phyloP scores from a whole-genome alignment of 2,113 vertebrate species.

The Carassius auratus region DNA sequence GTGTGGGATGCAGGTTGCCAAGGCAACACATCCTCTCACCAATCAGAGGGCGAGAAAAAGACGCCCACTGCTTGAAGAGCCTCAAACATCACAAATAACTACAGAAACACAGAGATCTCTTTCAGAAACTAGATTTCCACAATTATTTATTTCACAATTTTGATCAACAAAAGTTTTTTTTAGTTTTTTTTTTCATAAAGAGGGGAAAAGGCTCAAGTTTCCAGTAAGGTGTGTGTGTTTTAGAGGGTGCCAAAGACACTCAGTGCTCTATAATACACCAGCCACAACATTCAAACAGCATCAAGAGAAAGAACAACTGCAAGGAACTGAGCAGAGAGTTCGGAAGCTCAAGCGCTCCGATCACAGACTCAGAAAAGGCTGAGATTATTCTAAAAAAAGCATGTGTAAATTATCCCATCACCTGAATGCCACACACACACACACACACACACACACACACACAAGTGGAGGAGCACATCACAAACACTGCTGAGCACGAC shows the following conservation, averaged over 20 bases:
- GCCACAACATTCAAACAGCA: no score
- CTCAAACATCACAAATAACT: not conserved
- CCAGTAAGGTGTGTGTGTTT: not conserved
- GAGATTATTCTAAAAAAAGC: not conserved
- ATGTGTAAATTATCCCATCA: no score
- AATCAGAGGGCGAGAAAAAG: constrained; percentile 54
- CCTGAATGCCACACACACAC: no score
- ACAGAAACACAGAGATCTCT: not conserved
- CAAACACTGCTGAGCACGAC: constrained; percentile 61
- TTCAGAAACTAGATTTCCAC: constrained; percentile 86
- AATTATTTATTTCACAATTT: constrained; percentile 86
- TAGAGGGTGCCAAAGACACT: no score
- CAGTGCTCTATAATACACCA: no score
- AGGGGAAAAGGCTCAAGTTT: constrained; percentile 55
- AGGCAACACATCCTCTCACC: constrained; percentile 70
- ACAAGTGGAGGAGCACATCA: constrained; percentile 59
- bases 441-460: constrained; percentile 27
- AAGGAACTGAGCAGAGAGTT: not conserved
- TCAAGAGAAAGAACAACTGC: not conserved
- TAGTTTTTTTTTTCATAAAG: constrained; percentile 59
- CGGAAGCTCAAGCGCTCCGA: not conserved
- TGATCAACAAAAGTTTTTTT: constrained; percentile 75
- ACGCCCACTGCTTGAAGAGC: constrained; percentile 40
- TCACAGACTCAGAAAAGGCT: not conserved
- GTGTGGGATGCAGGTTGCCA: constrained; percentile 71